A percentile compares a stretch with the other conserved stretches of the same genome.
Evolutionary conservation across 2,797 vertebrate species (phyloP).

Genomic region (Neosalanx taihuensis): DNA sequence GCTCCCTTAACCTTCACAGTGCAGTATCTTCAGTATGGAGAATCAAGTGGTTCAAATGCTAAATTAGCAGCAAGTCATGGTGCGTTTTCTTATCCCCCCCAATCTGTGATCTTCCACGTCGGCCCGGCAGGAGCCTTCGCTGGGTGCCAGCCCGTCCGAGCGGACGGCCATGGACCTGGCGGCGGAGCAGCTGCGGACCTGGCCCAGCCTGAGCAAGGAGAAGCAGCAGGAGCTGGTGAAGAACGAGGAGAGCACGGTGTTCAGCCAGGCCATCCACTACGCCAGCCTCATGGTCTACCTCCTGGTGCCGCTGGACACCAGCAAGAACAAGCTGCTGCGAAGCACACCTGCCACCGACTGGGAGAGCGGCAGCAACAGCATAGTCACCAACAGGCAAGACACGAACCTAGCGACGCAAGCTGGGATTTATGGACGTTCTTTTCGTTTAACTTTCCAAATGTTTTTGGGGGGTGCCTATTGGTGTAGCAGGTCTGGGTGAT

Average conservation of each 20-base stretch:
- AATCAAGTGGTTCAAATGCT: too few relatives aligned
- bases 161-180: slow-evolving; percentile 96
- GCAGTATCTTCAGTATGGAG: too few relatives aligned
- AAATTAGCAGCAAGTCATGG: too few relatives aligned
- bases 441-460: neutral
- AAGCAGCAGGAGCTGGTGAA: slow-evolving; percentile 91
- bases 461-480: neutral
- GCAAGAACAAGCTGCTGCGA: slow-evolving; percentile 91
- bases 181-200: slow-evolving; percentile 87
- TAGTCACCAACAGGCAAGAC: slow-evolving; percentile 92
- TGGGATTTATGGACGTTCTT: neutral
- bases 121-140: neutral
- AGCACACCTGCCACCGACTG: slow-evolving; percentile 85
- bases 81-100: neutral
- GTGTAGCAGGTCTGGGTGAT: too few relatives aligned
- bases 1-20: neutral
- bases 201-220: slow-evolving; percentile 87
- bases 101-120: neutral
- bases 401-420: too few relatives aligned
- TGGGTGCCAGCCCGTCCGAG: slow-evolving; percentile 61
- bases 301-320: slow-evolving; percentile 91
- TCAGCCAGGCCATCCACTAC: slow-evolving; percentile 98
- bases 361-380: slow-evolving; percentile 99
- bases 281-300: slow-evolving; percentile 98
- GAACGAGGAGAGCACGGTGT: slow-evolving; percentile 95